Conservation (phyloP, 2,113 vertebrate species). For the Zapus hudsonius region DNA sequence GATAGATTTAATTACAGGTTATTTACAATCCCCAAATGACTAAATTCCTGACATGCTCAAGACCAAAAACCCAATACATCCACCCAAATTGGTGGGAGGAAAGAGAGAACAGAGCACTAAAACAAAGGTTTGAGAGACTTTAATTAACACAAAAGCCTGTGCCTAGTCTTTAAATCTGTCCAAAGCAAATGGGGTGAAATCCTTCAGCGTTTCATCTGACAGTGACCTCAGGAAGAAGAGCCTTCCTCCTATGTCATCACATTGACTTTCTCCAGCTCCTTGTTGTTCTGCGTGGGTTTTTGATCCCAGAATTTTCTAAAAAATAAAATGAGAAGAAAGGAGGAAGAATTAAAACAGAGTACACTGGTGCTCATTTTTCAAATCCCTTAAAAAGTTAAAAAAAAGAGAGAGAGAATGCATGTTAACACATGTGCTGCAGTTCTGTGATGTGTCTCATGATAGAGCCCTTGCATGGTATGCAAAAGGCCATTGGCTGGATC, state of each 20-base stretch:
- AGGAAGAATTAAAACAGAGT: not conserved
- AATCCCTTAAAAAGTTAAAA: constrained; percentile 46
- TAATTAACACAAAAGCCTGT: constrained; percentile 66
- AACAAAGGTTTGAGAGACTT: constrained; percentile 69
- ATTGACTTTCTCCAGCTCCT: constrained; percentile 51
- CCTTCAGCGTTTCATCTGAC: constrained; percentile 62
- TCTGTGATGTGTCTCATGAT: not conserved
- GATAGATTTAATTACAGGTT: constrained; percentile 21
- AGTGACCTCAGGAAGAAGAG: constrained; percentile 64
- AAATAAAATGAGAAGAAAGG: not conserved
- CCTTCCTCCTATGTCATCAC: constrained; percentile 54
- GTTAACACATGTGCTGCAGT: constrained; percentile 9
- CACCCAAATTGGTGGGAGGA: not conserved
- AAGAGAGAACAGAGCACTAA: constrained; percentile 16
- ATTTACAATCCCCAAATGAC: constrained; percentile 45
- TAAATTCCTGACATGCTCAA: constrained; percentile 22
- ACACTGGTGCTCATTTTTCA: not conserved
- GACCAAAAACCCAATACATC: constrained; percentile 27
- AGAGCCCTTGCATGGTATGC: not conserved
- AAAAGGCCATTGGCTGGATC: not conserved
- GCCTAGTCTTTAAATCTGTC: constrained; percentile 65
- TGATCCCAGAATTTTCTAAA: constrained; percentile 55
- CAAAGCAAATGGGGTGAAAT: constrained; percentile 67
- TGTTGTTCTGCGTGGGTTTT: constrained; percentile 51
- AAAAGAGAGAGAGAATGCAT: constrained; percentile 42